Evolutionary conservation across 2,797 vertebrate genomes (phyloP).

Genomic region (Acanthornis magna): DNA sequence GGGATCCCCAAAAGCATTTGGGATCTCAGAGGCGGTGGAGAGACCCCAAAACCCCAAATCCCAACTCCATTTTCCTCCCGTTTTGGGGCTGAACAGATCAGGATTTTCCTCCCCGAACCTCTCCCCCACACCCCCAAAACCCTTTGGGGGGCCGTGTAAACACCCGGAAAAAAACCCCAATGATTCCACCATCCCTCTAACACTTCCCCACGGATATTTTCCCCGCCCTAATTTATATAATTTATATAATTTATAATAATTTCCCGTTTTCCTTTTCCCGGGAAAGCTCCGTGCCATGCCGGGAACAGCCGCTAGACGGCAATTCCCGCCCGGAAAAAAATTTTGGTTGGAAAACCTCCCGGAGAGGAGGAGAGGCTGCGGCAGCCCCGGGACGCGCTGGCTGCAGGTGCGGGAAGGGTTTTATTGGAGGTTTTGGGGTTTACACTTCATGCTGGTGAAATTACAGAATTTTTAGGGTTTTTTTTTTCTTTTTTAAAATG

Average conservation of each 20-base stretch:
- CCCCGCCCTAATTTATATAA: too few species aligned
- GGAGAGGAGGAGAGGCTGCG: rapidly evolving
- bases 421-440: conserved; percentile 66
- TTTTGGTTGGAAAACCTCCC: background rate
- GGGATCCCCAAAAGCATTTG: too few species aligned
- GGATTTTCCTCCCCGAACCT: too few species aligned
- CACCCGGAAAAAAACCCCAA: too few species aligned
- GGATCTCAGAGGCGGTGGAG: too few species aligned
- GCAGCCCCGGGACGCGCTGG: background rate
- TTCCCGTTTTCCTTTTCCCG: background rate
- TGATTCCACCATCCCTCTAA: rapidly evolving
- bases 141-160: background rate
- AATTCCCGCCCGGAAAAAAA: background rate
- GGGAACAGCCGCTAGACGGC: conserved; percentile 17
- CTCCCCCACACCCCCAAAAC: too few species aligned
- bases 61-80: too few species aligned
- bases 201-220: background rate
- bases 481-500: background rate
- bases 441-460: conserved; percentile 56
- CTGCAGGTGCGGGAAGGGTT: conserved; percentile 63
- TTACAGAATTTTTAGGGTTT: background rate
- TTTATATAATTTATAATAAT: too few species aligned
- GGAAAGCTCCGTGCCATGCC: background rate
- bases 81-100: too few species aligned
- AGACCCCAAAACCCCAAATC: too few species aligned